Conservation (phyloP, 2,113 vertebrate genomes). For the Bos taurus region DNA sequence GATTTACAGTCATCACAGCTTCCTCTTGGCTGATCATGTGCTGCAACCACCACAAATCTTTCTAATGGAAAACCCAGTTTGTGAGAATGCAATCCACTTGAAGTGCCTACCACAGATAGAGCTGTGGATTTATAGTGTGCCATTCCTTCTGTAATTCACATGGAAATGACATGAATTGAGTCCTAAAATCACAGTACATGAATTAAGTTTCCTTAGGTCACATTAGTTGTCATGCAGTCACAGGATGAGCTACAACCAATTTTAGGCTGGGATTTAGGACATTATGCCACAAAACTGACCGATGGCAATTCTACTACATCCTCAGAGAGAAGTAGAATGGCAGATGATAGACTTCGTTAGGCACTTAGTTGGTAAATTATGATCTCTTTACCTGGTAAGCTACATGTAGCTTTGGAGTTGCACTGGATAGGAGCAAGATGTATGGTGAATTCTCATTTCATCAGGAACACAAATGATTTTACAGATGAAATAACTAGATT, state of each 20-base stretch:
- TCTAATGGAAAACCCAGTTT: slow-evolving; percentile 45
- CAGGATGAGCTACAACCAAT: not conserved
- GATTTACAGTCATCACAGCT: slow-evolving; percentile 20
- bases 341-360: not conserved
- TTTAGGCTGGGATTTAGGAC: not conserved
- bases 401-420: not conserved
- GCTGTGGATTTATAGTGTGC: not conserved
- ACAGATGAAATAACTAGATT: not conserved
- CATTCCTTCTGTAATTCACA: not conserved
- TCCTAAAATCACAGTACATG: not conserved
- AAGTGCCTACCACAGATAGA: not conserved
- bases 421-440: not conserved
- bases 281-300: not conserved
- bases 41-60: slow-evolving; percentile 33
- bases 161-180: slow-evolving; percentile 16
- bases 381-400: not conserved
- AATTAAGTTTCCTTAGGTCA: not conserved
- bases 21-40: not conserved
- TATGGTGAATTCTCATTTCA: not conserved
- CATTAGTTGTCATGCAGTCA: not conserved
- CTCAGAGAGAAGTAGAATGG: not conserved
- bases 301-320: not conserved
- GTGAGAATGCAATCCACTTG: not conserved
- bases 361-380: not conserved
- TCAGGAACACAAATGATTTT: not conserved